Conservation (phyloP, 92 coral and sea anemone genomes). For the Palythoa caribaeorum region DNA sequence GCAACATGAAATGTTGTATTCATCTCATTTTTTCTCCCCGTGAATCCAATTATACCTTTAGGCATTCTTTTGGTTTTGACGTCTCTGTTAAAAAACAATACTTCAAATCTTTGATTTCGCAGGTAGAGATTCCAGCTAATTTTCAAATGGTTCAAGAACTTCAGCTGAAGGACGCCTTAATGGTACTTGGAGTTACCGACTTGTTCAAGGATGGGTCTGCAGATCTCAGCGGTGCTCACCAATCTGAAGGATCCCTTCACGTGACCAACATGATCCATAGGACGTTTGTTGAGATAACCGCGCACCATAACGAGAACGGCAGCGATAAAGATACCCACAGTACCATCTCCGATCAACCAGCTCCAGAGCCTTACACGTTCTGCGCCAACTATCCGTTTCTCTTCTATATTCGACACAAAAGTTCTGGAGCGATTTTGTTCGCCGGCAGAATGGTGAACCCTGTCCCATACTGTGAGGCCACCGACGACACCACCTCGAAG, state of each 20-base stretch:
- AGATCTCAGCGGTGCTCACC: constrained; percentile 10
- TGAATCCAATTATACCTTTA: too few species aligned
- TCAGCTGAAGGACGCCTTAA: constrained; percentile 2
- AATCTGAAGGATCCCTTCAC: constrained; percentile 3
- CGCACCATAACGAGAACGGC: not conserved
- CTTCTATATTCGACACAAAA: constrained; percentile 39
- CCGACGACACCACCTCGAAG: not conserved
- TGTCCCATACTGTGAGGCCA: constrained; percentile 3
- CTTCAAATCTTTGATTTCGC: not conserved
- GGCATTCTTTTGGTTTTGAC: not conserved
- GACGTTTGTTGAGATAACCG: not conserved
- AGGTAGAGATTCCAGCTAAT: constrained; percentile 35
- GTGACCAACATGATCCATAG: constrained; percentile 22
- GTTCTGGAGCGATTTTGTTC: constrained; percentile 34
- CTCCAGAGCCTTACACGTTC: constrained; percentile 12
- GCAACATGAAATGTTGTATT: too few species aligned
- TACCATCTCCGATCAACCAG: not conserved
- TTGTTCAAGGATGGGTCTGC: constrained; percentile 36
- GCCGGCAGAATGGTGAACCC: constrained; percentile 45
- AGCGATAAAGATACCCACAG: not conserved
- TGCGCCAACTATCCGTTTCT: constrained; percentile 31
- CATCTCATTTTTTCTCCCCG: too few species aligned
- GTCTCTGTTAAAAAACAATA: not conserved
- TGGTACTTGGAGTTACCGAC: constrained; percentile 23
- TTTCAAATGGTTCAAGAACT: constrained; percentile 36